Base-by-base conservation (phyloP, 92 coral and sea anemone species). In the Pocillopora meandrina region DNA sequence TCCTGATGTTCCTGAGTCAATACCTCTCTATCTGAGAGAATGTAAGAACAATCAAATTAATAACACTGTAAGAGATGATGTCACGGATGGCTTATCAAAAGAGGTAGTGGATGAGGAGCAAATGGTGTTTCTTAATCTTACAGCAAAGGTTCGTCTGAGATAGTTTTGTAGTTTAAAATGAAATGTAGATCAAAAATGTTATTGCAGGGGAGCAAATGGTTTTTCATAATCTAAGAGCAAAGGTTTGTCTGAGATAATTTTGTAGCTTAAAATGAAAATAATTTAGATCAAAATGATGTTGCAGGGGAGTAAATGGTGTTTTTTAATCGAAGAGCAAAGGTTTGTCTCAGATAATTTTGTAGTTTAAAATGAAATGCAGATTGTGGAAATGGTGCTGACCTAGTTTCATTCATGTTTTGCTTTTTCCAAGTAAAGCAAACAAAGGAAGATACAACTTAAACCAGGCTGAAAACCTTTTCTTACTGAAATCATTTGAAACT, bases 281-380 rank as follows among this genome's bases (percentile, higher is more conserved):
- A 26, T 26, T 26, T 26, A 26, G 31, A 26, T 26, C 31, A 26
- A 26, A 26, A 35, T 23, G 71, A 14, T 47, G 15, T 89, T n/a
- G 93, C 88, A 64, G 89, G 90, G 56, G 87, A 92, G 71, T 98
- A 91, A 68, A 79, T 92, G 67, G 92, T 89, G 56, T 96, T 96
- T 88, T 82, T 95, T 77, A 89, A 83, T 76, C 84, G 94, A 12
- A 94, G 93, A 57, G 96, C 99, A 52, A 81, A 89, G 98, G 99
- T 96, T 56, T 61, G 74, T 31, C 21, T 69, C 11, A 57, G 2
- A 57, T 9, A 57, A 57, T 14, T 57, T 59, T 59, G 18, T 59
- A 59, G 16, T 7, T 42, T 42, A 42, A 42, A 42, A 42, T 42
- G 52, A 42, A 42, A 0, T 42, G 7, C 8, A 42, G 52, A 26